A percentile compares a stretch with the other conserved stretches of the same genome.
These are phyloP conservation scores for Lasioglossum morio DNA, from an alignment of 2,888 invertebrate species.

Conservation along the genomic window DNA sequence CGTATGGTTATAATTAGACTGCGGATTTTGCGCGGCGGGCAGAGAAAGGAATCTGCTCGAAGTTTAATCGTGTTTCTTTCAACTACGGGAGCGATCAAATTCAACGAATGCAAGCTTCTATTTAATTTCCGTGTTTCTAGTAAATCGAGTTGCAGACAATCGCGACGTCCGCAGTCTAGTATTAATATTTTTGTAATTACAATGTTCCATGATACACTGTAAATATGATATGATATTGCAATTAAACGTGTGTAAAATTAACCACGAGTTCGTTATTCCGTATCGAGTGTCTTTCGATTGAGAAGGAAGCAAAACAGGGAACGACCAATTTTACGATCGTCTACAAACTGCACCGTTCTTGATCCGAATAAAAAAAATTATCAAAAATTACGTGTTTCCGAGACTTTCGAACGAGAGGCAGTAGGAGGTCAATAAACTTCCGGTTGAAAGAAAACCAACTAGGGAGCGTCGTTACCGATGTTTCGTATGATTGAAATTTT, in stretches of 20 bases:
- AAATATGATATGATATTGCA: constrained; percentile 75
- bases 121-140: neutral
- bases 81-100: neutral
- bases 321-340: neutral
- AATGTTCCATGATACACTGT: constrained; percentile 74
- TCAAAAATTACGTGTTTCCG: neutral
- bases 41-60: neutral
- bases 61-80: neutral
- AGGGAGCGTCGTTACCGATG: constrained; percentile 5
- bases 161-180: constrained; percentile 28
- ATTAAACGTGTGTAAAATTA: constrained; percentile 70
- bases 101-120: neutral
- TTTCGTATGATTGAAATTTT: neutral
- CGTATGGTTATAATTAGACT: constrained; percentile 4
- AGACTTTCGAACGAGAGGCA: neutral
- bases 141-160: neutral
- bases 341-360: neutral
- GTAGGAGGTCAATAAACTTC: neutral
- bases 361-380: neutral
- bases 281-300: too few relatives aligned
- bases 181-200: constrained; percentile 71
- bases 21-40: neutral
- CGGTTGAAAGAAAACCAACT: neutral
- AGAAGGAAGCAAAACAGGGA: neutral
- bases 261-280: neutral